These are phyloP conservation scores for Pollicipes pollicipes DNA, from an alignment of 1,140 invertebrate genomes.

Conservation along the genomic window DNA sequence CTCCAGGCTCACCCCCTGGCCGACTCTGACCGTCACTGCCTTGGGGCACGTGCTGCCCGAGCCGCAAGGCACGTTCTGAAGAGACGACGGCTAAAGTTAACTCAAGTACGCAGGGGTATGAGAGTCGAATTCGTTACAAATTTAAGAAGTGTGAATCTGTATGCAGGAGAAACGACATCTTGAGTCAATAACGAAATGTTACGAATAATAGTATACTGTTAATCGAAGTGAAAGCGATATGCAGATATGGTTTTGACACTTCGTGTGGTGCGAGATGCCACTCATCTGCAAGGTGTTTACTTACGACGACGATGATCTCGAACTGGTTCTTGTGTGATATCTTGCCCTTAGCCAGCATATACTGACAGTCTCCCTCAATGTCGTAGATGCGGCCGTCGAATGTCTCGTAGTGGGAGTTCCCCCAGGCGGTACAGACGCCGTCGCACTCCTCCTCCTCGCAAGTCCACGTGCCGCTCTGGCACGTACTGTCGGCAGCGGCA, in stretches of 20 bases:
- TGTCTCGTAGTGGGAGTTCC: slow-evolving; percentile 68
- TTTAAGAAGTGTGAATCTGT: too few relatives aligned
- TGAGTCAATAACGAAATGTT: too few relatives aligned
- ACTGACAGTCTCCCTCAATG: slow-evolving; percentile 74
- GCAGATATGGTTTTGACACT: too few relatives aligned
- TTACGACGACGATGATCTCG: slow-evolving; percentile 46
- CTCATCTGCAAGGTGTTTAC: too few relatives aligned
- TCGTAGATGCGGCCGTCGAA: slow-evolving; percentile 68
- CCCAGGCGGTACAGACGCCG: slow-evolving; percentile 58
- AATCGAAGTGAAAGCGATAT: too few relatives aligned
- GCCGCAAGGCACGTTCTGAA: slow-evolving; percentile 61
- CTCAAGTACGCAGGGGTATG: too few relatives aligned
- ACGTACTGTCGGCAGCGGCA: slow-evolving; percentile 29
- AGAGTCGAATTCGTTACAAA: too few relatives aligned
- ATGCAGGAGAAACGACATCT: too few relatives aligned
- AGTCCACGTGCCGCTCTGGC: slow-evolving; percentile 25
- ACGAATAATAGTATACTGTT: too few relatives aligned
- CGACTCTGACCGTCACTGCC: slow-evolving; percentile 45
- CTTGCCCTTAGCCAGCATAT: slow-evolving; percentile 55
- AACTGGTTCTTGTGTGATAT: slow-evolving; percentile 36
- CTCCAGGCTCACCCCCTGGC: slow-evolving; percentile 36
- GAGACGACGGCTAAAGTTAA: too few relatives aligned
- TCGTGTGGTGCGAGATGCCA: too few relatives aligned
- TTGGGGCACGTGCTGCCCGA: slow-evolving; percentile 75
- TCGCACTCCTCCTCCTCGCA: slow-evolving; percentile 29